phyloP scores from a whole-genome alignment of 2,113 vertebrate species.

The Colius striatus region DNA sequence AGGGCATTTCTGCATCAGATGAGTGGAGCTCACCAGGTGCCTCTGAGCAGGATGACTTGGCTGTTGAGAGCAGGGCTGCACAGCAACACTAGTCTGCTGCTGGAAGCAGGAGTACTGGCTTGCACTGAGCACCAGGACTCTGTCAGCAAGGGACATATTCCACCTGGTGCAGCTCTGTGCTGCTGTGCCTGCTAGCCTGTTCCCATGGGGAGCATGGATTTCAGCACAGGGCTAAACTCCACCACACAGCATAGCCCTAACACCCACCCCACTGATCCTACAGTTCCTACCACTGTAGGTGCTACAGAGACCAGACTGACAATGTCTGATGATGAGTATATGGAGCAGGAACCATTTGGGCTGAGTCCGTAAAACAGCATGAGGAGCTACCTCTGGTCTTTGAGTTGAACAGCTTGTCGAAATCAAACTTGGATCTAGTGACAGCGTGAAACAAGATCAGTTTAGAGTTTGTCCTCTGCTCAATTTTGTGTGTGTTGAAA shows the following conservation, averaged over 20 bases:
- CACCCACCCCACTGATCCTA: neutral
- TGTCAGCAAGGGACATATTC: neutral
- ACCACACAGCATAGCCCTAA: fast-evolving
- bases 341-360: neutral
- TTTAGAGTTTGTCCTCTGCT: neutral
- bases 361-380: neutral
- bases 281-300: neutral
- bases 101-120: neutral
- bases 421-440: fast-evolving
- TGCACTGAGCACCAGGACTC: fast-evolving
- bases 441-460: neutral
- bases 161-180: neutral
- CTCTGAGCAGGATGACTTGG: neutral
- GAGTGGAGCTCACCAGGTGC: neutral
- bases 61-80: neutral
- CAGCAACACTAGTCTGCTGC: neutral
- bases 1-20: neutral
- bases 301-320: neutral
- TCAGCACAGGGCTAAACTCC: fast-evolving
- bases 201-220: neutral
- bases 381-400: neutral
- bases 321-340: neutral
- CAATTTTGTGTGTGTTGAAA: neutral
- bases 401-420: neutral
- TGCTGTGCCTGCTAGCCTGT: neutral